phyloP scores from a whole-genome alignment of 2,888 invertebrate genomes.

The Erpobdella octoculata region DNA sequence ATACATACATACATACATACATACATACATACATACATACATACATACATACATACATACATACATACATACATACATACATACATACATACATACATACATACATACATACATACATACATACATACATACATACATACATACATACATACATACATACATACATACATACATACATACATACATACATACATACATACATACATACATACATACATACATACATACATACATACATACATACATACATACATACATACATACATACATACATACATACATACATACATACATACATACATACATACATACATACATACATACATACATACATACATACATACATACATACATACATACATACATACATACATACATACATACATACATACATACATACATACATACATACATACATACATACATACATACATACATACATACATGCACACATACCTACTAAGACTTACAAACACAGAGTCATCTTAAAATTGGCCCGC shows the following conservation, averaged over 20 bases:
- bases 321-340: too few relatives aligned
- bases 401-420: conserved; percentile 1
- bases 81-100: too few relatives aligned
- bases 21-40: too few relatives aligned
- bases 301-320: not conserved
- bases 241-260: not conserved
- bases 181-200: not conserved
- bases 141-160: not conserved
- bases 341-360: too few relatives aligned
- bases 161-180: not conserved
- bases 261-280: not conserved
- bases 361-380: not conserved
- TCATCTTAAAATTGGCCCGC: too few relatives aligned
- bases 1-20: too few relatives aligned
- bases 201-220: not conserved
- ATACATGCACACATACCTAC: not conserved
- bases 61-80: too few relatives aligned
- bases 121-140: too few relatives aligned
- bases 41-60: too few relatives aligned
- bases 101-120: too few relatives aligned
- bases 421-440: not conserved
- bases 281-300: not conserved
- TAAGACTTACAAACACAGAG: not conserved
- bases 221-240: not conserved
- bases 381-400: not conserved